A percentile compares a stretch with the other conserved stretches of the same genome.
These are phyloP conservation scores for Dicyrtoma fusca DNA, from an alignment of 2,888 invertebrate genomes.

Conservation along the genomic window DNA sequence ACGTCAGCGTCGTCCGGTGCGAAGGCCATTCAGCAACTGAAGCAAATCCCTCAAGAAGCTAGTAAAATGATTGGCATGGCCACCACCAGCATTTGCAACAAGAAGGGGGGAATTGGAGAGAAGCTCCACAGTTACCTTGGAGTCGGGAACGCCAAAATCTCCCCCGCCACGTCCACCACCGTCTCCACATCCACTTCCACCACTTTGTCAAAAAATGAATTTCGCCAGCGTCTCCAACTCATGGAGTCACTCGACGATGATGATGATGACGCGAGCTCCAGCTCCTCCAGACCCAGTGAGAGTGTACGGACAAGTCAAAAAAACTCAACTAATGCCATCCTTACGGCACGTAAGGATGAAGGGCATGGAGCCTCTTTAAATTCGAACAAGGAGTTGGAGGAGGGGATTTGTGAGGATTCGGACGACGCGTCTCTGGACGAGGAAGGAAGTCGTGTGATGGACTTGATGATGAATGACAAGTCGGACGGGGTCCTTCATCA, in stretches of 20 bases:
- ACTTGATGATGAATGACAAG: not conserved
- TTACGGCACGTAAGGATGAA: no score
- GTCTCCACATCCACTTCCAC: not conserved
- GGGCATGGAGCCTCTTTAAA: not conserved
- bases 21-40: not conserved
- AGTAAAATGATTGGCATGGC: not conserved
- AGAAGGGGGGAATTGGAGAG: not conserved
- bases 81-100: not conserved
- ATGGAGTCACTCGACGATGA: constrained; percentile 22
- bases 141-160: not conserved
- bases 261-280: constrained; percentile 17
- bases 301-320: not conserved
- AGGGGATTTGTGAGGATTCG: constrained; percentile 4
- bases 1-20: not conserved
- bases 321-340: no score
- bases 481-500: no score
- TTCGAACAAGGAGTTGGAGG: not conserved
- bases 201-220: not conserved
- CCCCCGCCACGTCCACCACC: not conserved
- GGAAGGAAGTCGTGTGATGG: not conserved
- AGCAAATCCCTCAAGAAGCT: not conserved
- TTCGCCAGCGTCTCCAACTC: not conserved
- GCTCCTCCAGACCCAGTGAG: not conserved
- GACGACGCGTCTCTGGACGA: constrained; percentile 1
- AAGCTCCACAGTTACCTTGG: no score